These are phyloP conservation scores for Zoroaster sp. DNA, from an alignment of 53 echinoderm and acorn worm genomes.

Conservation along the genomic window DNA sequence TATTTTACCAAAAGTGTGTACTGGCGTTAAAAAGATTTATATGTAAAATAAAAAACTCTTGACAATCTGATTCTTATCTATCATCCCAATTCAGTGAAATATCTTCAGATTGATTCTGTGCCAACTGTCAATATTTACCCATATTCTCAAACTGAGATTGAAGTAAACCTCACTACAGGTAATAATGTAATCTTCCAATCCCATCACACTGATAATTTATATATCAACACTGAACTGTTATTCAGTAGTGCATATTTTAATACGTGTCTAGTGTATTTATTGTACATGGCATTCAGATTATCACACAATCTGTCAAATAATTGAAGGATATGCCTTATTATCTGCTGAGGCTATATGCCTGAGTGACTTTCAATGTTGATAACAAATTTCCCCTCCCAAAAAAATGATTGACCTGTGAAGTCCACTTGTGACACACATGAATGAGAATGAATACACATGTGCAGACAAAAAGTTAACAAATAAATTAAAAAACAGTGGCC, in stretches of 20 bases:
- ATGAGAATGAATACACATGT: background rate
- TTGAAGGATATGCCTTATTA: background rate
- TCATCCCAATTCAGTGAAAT: no score
- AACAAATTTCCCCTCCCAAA: background rate
- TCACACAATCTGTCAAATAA: background rate
- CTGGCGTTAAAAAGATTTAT: no score
- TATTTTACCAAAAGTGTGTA: no score
- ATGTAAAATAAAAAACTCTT: no score
- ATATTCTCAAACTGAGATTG: background rate
- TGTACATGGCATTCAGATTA: background rate
- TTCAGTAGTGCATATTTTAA: background rate
- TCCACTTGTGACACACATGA: background rate
- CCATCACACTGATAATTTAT: background rate
- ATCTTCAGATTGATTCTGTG: background rate
- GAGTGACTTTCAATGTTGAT: background rate
- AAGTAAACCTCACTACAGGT: background rate
- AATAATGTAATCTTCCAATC: background rate
- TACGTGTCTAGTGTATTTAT: background rate
- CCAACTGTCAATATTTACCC: background rate
- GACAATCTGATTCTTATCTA: no score
- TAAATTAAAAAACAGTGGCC: no score
- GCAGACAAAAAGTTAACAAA: no score
- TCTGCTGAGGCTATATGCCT: background rate
- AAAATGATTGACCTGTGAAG: background rate
- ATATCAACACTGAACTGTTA: background rate